Conservation (phyloP, 1,140 invertebrate genomes). For the Pseudachorutes palmiensis region DNA sequence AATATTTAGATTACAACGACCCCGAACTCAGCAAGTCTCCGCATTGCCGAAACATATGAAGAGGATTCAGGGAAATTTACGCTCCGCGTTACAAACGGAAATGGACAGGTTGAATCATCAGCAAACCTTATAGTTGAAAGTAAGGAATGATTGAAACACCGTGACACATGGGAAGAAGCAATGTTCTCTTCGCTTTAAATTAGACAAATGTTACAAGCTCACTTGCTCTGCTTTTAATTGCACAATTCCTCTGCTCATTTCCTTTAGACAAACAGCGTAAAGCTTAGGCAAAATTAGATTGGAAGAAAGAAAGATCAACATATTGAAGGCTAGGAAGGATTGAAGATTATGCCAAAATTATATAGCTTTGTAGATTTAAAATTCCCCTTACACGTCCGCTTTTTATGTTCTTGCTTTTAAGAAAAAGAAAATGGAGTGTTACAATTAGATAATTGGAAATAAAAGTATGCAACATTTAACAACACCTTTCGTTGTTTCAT, state of each 20-base stretch:
- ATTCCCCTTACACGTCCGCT: background rate
- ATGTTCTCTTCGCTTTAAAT: background rate
- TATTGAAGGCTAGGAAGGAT: background rate
- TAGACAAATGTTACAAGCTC: too few relatives aligned
- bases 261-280: background rate
- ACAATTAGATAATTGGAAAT: background rate
- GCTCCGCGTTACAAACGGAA: slow-evolving; percentile 78
- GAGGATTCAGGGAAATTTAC: slow-evolving; percentile 89
- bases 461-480: background rate
- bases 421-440: slow-evolving; percentile 12
- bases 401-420: background rate
- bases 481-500: background rate
- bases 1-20: slow-evolving; percentile 72
- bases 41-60: slow-evolving; percentile 84
- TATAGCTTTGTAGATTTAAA: slow-evolving; percentile 4
- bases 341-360: too few relatives aligned
- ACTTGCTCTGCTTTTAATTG: background rate
- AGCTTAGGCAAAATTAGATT: background rate
- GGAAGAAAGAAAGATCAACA: background rate
- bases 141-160: slow-evolving; percentile 63
- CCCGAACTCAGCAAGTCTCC: slow-evolving; percentile 75
- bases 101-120: slow-evolving; percentile 82
- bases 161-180: background rate
- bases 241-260: background rate
- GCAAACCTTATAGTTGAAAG: slow-evolving; percentile 93